Base-by-base conservation (phyloP, 1,140 invertebrate species). In the Cataglyphis hispanica region DNA sequence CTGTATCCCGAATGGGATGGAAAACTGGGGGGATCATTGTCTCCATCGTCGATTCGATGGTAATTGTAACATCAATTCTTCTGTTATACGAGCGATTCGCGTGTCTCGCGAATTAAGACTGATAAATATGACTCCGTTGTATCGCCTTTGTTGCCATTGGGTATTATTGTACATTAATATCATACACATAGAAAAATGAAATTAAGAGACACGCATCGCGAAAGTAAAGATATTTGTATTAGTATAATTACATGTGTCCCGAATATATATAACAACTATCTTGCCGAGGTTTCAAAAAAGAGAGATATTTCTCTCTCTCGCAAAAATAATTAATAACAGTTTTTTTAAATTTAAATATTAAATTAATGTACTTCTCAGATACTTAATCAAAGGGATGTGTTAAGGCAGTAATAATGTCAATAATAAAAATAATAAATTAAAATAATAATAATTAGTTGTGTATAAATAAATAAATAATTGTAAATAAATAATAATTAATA, bases 61-160 rank as follows among this genome's bases (percentile, higher is more conserved):
- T 60, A 83, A 83, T 60, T 34, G 67, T 60, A 74, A 72, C 53
- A 11, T 10, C 19, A 83, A 74, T 61, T 81, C 63, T 10, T 53
- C 66, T 11, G 37, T 74, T 83, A 60, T 60, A 74, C 66, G 78
- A 83, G 37, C 25, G 34, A 56, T 83, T 83, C 37, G 78, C 67
- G n/a, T 72, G 78, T 53, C 46, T 27, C 66, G 50, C 37, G 56
- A 81, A 81, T 81, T 60, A 56, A 72, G 53, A 16, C n/a, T 40
- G 78, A 83, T 74, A 74, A 83, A 74, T 74, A 40, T n/a, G 53
- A 83, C 67, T 83, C 67, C 78, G 27, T 40, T 34, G 31, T 81
- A 74, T 74, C 67, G 27, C 67, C n/a, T 61, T 74, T 83, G 67
- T 74, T 83, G 74, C 46, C 78, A n/a, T 72, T 11, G n/a, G 34